A percentile compares a stretch with the other conserved stretches of the same genome.
Evolutionary conservation across 2,888 invertebrate genomes (phyloP).

Genomic region (Lamellibrachia satsuma): DNA sequence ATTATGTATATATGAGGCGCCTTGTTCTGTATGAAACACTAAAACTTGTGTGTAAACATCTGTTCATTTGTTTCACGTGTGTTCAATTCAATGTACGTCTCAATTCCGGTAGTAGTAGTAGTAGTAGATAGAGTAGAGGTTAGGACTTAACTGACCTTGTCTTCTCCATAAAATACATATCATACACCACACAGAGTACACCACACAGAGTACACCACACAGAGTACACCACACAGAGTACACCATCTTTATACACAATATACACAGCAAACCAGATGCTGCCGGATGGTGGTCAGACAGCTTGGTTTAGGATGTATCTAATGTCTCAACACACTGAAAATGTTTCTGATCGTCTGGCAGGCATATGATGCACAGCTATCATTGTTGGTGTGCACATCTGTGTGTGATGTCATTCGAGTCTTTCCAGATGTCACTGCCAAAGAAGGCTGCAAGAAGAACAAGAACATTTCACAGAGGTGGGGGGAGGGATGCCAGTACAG

Average conservation of each 20-base stretch:
- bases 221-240: no score
- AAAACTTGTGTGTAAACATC: background rate
- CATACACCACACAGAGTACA: background rate
- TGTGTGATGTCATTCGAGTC: background rate
- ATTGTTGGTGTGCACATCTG: background rate
- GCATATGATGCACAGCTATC: background rate
- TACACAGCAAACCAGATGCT: background rate
- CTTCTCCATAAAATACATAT: no score
- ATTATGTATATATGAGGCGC: background rate
- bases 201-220: background rate
- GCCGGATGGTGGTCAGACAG: no score
- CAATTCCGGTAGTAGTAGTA: background rate
- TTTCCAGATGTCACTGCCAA: background rate
- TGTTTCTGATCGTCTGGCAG: background rate
- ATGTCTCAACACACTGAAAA: background rate
- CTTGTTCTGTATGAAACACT: background rate
- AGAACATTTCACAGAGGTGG: background rate
- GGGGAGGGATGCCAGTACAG: no score
- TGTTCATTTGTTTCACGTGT: background rate
- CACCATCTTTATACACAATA: background rate
- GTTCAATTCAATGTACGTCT: background rate
- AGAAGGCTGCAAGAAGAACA: background rate
- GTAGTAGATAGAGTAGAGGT: no score
- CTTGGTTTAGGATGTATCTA: no score
- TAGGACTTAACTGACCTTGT: no score